Percentiles rank a stretch among this genome's conserved stretches.
Evolutionary conservation across 2,888 invertebrate genomes (phyloP).

Genomic region (Lissonota sp.): DNA sequence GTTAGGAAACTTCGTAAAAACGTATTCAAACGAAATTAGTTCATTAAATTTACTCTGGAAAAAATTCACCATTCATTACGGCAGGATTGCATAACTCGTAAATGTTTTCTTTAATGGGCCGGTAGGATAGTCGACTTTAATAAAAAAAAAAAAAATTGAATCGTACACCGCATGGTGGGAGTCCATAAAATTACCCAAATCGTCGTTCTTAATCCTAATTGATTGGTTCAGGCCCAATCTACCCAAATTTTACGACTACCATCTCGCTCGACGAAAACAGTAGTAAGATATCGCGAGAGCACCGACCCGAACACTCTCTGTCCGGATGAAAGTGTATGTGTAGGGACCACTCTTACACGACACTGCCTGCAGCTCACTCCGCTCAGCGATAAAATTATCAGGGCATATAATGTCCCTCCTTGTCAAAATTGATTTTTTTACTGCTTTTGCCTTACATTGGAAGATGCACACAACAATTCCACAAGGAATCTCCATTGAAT

Average conservation of each 20-base stretch:
- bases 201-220: slow-evolving; percentile 45
- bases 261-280: not conserved
- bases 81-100: not conserved
- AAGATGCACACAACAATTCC: not conserved
- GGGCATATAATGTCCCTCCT: not conserved
- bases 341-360: slow-evolving; percentile 12
- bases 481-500: not conserved
- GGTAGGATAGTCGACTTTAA: not conserved
- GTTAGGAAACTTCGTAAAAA: slow-evolving; percentile 1
- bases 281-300: too few relatives aligned
- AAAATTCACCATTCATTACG: not conserved
- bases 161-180: slow-evolving; percentile 7
- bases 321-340: not conserved
- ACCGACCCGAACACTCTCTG: too few relatives aligned
- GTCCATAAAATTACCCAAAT: slow-evolving; percentile 42
- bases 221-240: slow-evolving; percentile 36
- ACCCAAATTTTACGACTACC: slow-evolving; percentile 43
- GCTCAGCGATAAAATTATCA: slow-evolving; percentile 12
- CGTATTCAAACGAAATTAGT: not conserved
- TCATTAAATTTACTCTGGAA: not conserved
- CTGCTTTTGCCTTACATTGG: not conserved
- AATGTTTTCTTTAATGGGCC: not conserved
- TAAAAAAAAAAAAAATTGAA: slow-evolving; percentile 25
- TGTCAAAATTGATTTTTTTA: slow-evolving; percentile 27
- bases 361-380: not conserved